Evolutionary conservation across 1,140 invertebrate genomes (phyloP), one percentile per base, ranked within the genome.

Genomic region (Bombus soroeensis): DNA sequence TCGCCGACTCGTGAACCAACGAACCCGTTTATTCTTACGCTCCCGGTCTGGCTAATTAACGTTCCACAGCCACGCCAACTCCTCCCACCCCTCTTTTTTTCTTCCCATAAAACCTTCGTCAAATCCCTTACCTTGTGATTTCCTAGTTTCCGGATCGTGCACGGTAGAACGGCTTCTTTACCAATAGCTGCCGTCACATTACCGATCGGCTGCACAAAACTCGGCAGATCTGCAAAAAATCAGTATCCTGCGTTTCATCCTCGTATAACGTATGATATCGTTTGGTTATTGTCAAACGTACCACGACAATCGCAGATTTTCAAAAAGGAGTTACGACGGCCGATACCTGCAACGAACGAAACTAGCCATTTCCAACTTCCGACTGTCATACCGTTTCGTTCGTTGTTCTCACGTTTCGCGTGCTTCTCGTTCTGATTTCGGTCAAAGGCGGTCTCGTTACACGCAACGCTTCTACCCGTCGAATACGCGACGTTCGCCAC

Each of bases 141-240:
- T 34, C 97, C 98, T 47, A 98, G 95, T 92, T 98, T 97, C 64
- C 96, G 97, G 70, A 98, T 97, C 6, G 97, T 96, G 91, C 98
- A 98, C 34, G 97, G 97, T 25, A 98, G 95, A n/a, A 98, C 95
- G 5, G 98, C 98, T 92, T 98, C 98, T 88, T 98, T 95, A 2
- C 98, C 98, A 43, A 97, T 96, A 76, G 97, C 97, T 87, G 98
- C 98, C 53, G 98, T 98, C 79, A 98, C 96, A 94, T 98, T 98
- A 90, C 97, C 96, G 89, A 98, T 98, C 28, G 97, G 96, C 84
- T 96, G 96, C 81, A 96, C 96, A 93, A 98, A 98, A 93, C 97
- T 97, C 22, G 98, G 98, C 91, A 92, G 89, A 93, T 93, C 94
- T 95, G 92, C 47, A 87, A 92, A 91, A 88, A 86, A 18, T 1